Evolutionary conservation across 2,888 invertebrate species (phyloP).

Genomic region (Mythimna impura): DNA sequence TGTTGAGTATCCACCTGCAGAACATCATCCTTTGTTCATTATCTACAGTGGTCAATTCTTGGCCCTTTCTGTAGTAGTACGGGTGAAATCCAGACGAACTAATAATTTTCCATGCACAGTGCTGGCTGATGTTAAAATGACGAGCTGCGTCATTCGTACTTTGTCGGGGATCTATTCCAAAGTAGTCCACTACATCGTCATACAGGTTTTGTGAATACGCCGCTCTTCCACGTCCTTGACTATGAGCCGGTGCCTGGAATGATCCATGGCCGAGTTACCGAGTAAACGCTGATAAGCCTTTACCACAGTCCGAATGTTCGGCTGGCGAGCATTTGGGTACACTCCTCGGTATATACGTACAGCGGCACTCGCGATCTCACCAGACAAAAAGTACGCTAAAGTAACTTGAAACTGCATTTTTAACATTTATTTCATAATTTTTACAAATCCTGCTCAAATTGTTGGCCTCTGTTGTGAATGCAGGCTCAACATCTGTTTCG

Average conservation of each 20-base stretch:
- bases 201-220: not conserved
- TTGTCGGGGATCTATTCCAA: not conserved
- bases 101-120: too few relatives aligned
- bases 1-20: too few relatives aligned
- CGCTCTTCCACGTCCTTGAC: constrained; percentile 1
- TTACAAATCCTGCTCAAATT: too few relatives aligned
- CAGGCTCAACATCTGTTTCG: too few relatives aligned
- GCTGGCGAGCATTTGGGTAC: constrained; percentile 10
- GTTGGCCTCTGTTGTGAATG: too few relatives aligned
- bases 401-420: too few relatives aligned
- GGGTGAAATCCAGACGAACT: too few relatives aligned
- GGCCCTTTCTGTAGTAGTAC: too few relatives aligned
- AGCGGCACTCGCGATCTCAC: constrained; percentile 6
- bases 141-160: constrained; percentile 20
- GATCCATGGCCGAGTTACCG: constrained; percentile 16
- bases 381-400: constrained; percentile 4
- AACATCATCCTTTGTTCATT: too few relatives aligned
- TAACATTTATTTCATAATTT: too few relatives aligned
- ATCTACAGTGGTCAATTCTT: too few relatives aligned
- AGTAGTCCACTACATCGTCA: constrained; percentile 4
- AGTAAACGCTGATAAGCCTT: constrained; percentile 2
- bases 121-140: constrained; percentile 5
- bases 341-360: constrained; percentile 1
- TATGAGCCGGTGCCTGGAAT: not conserved
- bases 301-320: constrained; percentile 4